These are phyloP conservation scores for Uloborus diversus DNA, from an alignment of 1,140 invertebrate genomes.

Conservation along the genomic window DNA sequence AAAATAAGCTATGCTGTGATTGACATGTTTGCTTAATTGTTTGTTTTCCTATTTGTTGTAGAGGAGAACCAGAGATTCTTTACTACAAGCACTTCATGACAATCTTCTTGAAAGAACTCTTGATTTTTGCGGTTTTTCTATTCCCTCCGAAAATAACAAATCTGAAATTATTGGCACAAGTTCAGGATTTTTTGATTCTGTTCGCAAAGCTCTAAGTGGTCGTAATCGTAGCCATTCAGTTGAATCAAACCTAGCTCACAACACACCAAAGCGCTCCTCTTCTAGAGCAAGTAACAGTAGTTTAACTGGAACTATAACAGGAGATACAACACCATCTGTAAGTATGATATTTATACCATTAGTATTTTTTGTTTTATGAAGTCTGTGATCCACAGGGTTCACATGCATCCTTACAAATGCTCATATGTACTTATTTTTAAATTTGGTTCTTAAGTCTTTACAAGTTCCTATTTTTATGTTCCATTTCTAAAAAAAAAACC, in stretches of 20 bases:
- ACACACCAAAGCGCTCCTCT: constrained; percentile 45
- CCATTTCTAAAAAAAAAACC: too few species aligned
- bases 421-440: neutral
- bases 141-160: constrained; percentile 21
- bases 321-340: constrained; percentile 49
- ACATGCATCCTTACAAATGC: neutral
- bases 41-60: constrained; percentile 63
- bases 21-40: too few species aligned
- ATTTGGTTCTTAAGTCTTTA: too few species aligned
- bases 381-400: neutral
- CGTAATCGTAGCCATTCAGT: constrained; percentile 71
- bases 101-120: constrained; percentile 85
- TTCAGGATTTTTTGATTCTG: constrained; percentile 86
- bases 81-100: constrained; percentile 86
- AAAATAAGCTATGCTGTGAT: too few species aligned
- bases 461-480: too few species aligned
- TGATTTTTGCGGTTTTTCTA: constrained; percentile 79
- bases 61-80: constrained; percentile 85
- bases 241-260: constrained; percentile 49
- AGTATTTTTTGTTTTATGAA: neutral
- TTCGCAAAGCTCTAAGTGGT: constrained; percentile 86
- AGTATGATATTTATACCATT: constrained; percentile 18
- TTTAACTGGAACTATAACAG: constrained; percentile 37
- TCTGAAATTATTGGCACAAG: constrained; percentile 67
- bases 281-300: constrained; percentile 50